Conservation (phyloP, 2,797 vertebrate species). For the Cetoscarus ocellatus region DNA sequence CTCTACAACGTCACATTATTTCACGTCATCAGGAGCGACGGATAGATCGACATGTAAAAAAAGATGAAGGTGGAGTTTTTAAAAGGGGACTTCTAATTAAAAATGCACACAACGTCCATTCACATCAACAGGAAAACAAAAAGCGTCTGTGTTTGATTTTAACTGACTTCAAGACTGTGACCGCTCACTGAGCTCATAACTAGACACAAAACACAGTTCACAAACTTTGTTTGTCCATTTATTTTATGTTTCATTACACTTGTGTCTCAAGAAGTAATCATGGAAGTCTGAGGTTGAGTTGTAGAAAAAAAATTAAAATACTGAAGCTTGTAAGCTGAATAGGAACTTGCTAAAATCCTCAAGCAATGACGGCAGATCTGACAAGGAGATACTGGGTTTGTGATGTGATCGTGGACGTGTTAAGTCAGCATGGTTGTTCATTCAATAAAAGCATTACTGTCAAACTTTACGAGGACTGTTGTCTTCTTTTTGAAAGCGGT, state of each 20-base stretch:
- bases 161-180: constrained; percentile 43
- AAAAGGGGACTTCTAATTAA: constrained; percentile 8
- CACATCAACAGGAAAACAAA: constrained; percentile 30
- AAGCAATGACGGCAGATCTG: constrained; percentile 14
- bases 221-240: constrained; percentile 58
- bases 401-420: constrained; percentile 77
- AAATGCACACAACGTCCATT: constrained; percentile 24
- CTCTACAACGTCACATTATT: constrained; percentile 97
- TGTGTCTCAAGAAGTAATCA: constrained; percentile 52
- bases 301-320: constrained; percentile 15
- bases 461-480: constrained; percentile 45
- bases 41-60: constrained; percentile 42
- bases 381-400: constrained; percentile 52
- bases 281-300: constrained; percentile 32
- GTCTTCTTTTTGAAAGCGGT: constrained; percentile 12
- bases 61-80: not conserved
- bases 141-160: constrained; percentile 49
- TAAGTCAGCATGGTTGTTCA: constrained; percentile 79
- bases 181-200: constrained; percentile 52
- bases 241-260: constrained; percentile 56
- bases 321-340: constrained; percentile 35
- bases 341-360: constrained; percentile 24
- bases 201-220: constrained; percentile 48
- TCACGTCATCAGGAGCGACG: constrained; percentile 89
- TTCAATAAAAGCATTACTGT: constrained; percentile 76